Conservation (phyloP, 64 coral and sea anemone species). For the Montipora sp. region DNA sequence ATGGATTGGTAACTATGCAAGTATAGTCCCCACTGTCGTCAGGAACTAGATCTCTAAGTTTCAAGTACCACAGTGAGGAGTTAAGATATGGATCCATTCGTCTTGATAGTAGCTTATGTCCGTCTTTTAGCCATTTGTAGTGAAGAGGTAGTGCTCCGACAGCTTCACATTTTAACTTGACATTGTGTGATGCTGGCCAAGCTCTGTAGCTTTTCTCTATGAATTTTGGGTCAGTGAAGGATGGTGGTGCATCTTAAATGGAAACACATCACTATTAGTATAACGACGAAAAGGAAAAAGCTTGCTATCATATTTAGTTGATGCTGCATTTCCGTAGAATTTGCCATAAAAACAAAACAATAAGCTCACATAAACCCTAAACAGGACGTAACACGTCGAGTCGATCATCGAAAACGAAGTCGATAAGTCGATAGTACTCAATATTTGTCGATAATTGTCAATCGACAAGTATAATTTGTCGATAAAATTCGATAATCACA, state of each 20-base stretch:
- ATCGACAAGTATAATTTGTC: too few relatives aligned
- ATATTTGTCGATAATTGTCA: too few relatives aligned
- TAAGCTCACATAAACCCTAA: too few relatives aligned
- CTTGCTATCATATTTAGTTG: too few relatives aligned
- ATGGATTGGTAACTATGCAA: constrained; percentile 65
- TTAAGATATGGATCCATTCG: constrained; percentile 66
- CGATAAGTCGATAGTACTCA: too few relatives aligned
- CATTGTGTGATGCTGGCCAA: constrained; percentile 75
- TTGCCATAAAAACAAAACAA: too few relatives aligned
- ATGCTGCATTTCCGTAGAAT: too few relatives aligned
- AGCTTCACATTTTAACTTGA: constrained; percentile 58
- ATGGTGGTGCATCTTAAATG: constrained; percentile 16
- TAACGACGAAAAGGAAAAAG: neutral
- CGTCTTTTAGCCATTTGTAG: constrained; percentile 78
- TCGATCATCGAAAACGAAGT: too few relatives aligned
- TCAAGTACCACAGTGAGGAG: constrained; percentile 46
- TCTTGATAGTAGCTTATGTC: constrained; percentile 4
- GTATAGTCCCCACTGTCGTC: constrained; percentile 56
- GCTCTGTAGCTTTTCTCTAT: constrained; percentile 61
- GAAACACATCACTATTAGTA: neutral
- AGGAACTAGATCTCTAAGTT: constrained; percentile 52
- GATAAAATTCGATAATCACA: too few relatives aligned
- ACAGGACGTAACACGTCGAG: too few relatives aligned
- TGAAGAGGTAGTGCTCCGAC: constrained; percentile 66
- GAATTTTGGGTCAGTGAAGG: neutral